Base-by-base conservation (phyloP, 2,797 vertebrate genomes). In the Anguilla obscura region DNA sequence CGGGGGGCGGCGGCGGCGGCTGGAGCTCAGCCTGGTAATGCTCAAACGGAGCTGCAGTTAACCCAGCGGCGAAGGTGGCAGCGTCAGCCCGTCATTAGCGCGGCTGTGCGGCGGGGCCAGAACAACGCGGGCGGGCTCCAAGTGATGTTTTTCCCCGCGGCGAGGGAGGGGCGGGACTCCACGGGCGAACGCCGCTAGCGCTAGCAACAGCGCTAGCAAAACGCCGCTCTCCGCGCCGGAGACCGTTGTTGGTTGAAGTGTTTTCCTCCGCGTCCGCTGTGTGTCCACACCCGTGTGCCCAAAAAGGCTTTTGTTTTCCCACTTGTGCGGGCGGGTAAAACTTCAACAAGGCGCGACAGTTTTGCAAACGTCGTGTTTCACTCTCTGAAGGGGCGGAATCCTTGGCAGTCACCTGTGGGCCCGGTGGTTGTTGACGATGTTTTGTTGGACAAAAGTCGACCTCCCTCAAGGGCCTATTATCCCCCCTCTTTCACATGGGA, bases 221-320 rank as follows among this genome's bases (percentile, higher is more conserved):
- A 87, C 85, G 50, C 50, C 1, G 50, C 50, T 52, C 36, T 40
- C 36, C 36, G 1, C 36, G 36, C 36, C 50, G 79, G 86, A 87
- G 88, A 92, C 88, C 88, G 83, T 90, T 87, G 91, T 90, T 86
- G 92, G 91, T 91, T 93, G 89, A 93, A 91, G 92, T 88, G 88
- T 89, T 88, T 85, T 85, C 87, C 27, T 88, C 89, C 89, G 89
- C 16, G n/a, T 76, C 30, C 58, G 8, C 27, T 33, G 71, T 16
- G n/a, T 76, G 1, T 36, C 2, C 71, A 4, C n/a, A 9, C 24
- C 12, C 24, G 56, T 9, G 1, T 56, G 48, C 18, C 3, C 1
- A 33, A 56, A 52, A 56, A 52, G 18, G 21, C n/a, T n/a, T 40
- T 27, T n/a, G 16, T 83, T 85, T 33, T 33, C 79, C 45, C 36